phyloP scores from a whole-genome alignment of 92 coral and sea anemone genomes.

The Ricordea florida region DNA sequence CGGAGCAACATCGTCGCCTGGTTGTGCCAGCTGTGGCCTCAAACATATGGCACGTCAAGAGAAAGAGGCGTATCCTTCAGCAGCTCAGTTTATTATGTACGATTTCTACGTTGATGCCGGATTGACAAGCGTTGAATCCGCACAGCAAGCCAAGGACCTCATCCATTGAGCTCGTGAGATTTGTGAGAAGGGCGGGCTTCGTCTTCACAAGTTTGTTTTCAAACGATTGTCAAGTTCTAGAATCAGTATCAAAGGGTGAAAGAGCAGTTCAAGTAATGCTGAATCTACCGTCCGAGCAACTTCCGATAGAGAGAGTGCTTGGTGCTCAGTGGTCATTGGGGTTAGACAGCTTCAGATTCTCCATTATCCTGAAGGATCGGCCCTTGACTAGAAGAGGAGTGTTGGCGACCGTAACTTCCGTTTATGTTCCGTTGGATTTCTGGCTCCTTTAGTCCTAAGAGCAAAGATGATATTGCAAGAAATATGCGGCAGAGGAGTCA shows the following conservation, averaged over 20 bases:
- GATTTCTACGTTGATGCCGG: constrained; percentile 41
- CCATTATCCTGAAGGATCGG: not conserved
- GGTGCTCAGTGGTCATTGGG: constrained; percentile 33
- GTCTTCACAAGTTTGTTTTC: constrained; percentile 38
- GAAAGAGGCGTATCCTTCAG: not conserved
- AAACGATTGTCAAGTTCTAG: constrained; percentile 19
- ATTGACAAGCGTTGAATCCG: constrained; percentile 23
- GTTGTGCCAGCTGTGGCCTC: constrained; percentile 16
- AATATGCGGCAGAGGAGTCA: not conserved
- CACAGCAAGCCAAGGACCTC: not conserved
- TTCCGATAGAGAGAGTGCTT: constrained; percentile 34
- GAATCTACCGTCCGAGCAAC: not conserved
- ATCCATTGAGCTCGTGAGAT: constrained; percentile 4
- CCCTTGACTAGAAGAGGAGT: constrained; percentile 1
- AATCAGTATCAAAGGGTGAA: constrained; percentile 19
- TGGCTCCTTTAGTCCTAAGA: constrained; percentile 12
- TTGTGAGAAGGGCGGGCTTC: constrained; percentile 27
- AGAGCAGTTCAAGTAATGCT: constrained; percentile 1
- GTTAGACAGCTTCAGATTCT: constrained; percentile 10
- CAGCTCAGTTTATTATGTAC: not conserved
- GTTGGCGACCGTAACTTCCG: not conserved
- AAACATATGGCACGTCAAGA: constrained; percentile 6
- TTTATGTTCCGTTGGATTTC: constrained; percentile 17
- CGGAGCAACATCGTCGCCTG: constrained; percentile 20
- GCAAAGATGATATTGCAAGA: not conserved